These are phyloP conservation scores for Aepyceros melampus DNA, from an alignment of 2,113 vertebrate species.

Conservation along the genomic window DNA sequence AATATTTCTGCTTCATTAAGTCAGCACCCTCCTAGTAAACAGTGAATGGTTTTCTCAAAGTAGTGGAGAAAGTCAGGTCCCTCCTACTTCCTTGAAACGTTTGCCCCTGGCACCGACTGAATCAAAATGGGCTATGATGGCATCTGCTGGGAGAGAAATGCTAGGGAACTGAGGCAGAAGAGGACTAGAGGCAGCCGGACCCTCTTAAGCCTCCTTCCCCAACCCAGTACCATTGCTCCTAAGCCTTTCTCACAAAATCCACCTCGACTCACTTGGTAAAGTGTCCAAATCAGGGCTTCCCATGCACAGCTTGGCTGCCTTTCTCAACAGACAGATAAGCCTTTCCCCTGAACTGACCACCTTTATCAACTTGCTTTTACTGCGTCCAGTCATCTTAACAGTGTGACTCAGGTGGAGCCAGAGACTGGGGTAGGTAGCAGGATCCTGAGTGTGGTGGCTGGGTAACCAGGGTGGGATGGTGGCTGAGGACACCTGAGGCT, in stretches of 20 bases:
- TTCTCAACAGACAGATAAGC: not conserved
- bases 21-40: not conserved
- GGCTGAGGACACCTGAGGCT: not conserved
- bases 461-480: not conserved
- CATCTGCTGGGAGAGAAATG: not conserved
- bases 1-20: not conserved
- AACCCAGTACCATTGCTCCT: not conserved
- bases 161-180: not conserved
- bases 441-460: slow-evolving; percentile 58
- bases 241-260: not conserved
- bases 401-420: slow-evolving; percentile 11
- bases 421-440: not conserved
- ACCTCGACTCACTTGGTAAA: slow-evolving; percentile 34
- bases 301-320: rapidly evolving
- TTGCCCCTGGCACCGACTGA: not conserved
- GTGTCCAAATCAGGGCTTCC: not conserved
- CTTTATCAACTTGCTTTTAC: not conserved
- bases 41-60: not conserved
- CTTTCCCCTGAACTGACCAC: not conserved
- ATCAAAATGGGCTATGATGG: not conserved
- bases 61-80: not conserved
- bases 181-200: not conserved
- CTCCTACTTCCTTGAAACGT: not conserved
- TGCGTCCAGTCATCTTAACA: not conserved
- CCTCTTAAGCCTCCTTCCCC: not conserved